Evolutionary conservation across 2,113 vertebrate genomes (phyloP).

Genomic region (Bufo bufo): DNA sequence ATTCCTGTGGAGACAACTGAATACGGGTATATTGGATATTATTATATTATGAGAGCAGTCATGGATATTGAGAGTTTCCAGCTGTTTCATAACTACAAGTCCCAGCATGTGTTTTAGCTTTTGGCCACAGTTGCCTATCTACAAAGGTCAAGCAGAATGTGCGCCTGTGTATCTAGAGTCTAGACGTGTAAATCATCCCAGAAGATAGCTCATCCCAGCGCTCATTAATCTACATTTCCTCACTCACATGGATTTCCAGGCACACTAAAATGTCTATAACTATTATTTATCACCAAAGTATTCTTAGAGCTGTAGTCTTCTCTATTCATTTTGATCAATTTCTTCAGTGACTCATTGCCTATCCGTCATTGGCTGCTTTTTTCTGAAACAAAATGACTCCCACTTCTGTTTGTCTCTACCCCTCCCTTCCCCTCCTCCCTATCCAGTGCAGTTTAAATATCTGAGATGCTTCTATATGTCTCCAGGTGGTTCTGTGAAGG

Average conservation of each 20-base stretch:
- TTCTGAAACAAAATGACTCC: not conserved
- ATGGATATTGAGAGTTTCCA: not conserved
- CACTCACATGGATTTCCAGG: not conserved
- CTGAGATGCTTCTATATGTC: constrained; percentile 41
- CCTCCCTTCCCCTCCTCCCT: not conserved
- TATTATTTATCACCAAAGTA: constrained; percentile 41
- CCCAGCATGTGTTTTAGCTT: not conserved
- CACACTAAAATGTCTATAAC: constrained; percentile 27
- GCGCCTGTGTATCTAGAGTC: constrained; percentile 8
- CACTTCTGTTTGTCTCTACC: not conserved
- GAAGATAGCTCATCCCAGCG: constrained; percentile 38
- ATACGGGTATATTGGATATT: not conserved
- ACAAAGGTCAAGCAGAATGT: not conserved
- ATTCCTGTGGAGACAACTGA: not conserved
- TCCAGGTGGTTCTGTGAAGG: constrained; percentile 98
- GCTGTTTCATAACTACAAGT: not conserved
- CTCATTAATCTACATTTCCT: constrained; percentile 45
- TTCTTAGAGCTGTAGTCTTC: constrained; percentile 26
- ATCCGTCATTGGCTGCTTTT: not conserved
- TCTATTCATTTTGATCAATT: constrained; percentile 53
- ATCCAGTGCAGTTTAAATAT: constrained; percentile 39
- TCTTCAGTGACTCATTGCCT: constrained; percentile 47
- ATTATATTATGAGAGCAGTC: not conserved
- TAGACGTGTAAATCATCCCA: constrained; percentile 39
- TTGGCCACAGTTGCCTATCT: not conserved